Conservation (phyloP, 2,888 invertebrate species). For the Urechis unicinctus region DNA sequence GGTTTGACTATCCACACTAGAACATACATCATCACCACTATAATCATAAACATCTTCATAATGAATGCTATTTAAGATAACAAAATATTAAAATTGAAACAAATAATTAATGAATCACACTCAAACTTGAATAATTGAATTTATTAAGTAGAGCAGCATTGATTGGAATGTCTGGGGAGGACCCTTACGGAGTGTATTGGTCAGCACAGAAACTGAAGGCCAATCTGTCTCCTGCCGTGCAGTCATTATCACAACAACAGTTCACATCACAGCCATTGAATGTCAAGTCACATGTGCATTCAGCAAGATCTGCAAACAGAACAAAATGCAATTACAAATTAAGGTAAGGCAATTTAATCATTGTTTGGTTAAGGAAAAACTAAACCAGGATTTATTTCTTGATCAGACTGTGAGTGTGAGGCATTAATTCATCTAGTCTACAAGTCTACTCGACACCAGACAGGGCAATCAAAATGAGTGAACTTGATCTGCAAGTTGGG, state of each 20-base stretch:
- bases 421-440: too few species aligned
- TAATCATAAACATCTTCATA: too few species aligned
- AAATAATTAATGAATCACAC: background rate
- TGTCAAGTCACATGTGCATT: slow-evolving; percentile 48
- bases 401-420: too few species aligned
- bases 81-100: background rate
- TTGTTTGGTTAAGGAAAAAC: too few species aligned
- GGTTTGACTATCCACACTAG: slow-evolving; percentile 10
- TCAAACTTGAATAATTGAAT: background rate
- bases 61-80: background rate
- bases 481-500: too few species aligned
- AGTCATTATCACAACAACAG: slow-evolving; percentile 78
- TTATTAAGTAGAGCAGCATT: too few species aligned
- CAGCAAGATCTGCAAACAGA: slow-evolving; percentile 37
- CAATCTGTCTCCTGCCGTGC: slow-evolving; percentile 58
- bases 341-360: too few species aligned
- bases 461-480: too few species aligned
- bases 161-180: background rate
- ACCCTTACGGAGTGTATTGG: slow-evolving; percentile 28
- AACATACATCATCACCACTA: too few species aligned
- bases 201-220: slow-evolving; percentile 52
- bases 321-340: too few species aligned
- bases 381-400: too few species aligned
- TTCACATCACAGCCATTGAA: slow-evolving; percentile 67
- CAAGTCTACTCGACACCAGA: too few species aligned